Evolutionary conservation across 2,113 vertebrate species (phyloP).

Genomic region (Poicephalus meyeri): DNA sequence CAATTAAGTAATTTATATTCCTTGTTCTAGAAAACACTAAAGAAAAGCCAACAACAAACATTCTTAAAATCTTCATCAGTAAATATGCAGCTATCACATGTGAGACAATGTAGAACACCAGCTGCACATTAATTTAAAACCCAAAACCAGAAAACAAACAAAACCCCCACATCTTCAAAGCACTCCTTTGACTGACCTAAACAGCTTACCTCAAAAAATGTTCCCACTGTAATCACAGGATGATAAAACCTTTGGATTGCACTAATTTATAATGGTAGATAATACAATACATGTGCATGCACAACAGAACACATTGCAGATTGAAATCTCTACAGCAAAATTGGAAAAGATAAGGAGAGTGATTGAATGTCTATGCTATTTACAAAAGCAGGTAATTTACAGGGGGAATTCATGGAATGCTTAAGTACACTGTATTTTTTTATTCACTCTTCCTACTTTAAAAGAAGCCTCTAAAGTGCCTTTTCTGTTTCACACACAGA

Average conservation of each 20-base stretch:
- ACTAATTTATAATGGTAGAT: neutral
- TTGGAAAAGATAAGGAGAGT: constrained; percentile 3
- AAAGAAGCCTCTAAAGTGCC: neutral
- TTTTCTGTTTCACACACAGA: neutral
- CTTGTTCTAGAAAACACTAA: neutral
- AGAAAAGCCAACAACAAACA: neutral
- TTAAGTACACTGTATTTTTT: neutral
- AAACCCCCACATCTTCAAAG: neutral
- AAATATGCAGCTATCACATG: neutral
- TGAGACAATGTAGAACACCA: neutral
- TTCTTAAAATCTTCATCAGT: neutral
- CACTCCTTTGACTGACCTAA: neutral
- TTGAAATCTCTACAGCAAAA: constrained; percentile 48
- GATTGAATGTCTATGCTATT: constrained; percentile 21
- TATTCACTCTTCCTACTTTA: neutral
- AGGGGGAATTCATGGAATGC: neutral
- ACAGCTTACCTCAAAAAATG: neutral
- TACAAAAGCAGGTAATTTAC: constrained; percentile 17
- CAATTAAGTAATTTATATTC: constrained; percentile 5
- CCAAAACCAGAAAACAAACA: neutral
- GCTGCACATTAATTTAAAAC: neutral
- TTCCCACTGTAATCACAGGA: neutral
- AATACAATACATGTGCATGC: neutral
- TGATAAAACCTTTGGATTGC: neutral
- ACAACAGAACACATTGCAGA: neutral